Base-by-base conservation (phyloP, 2,888 invertebrate species). In the Drepanosiphum platanoidis region DNA sequence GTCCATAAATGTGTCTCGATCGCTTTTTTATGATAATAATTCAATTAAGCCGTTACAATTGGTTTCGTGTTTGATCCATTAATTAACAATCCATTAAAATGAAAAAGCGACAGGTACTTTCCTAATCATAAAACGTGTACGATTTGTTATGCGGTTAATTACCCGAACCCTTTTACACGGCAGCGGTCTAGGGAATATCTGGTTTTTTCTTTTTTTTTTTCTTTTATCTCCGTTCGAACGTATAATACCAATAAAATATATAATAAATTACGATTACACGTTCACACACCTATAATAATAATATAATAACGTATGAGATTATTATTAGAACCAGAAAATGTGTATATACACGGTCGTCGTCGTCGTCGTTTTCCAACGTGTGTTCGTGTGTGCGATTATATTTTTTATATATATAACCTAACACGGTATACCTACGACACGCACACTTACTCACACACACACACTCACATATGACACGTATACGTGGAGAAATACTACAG, bases 141-240 rank as follows among this genome's bases (percentile, higher is more conserved):
- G 79, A 79, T 79, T 79, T 79, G 79, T 68, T 79, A 79, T 46
- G 79, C 42, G 79, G 79, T 66, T 68, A 79, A 79, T 79, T 79
- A 79, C 66, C 46, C 46, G 27, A 27, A 27, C 64, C 64, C 64
- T 36, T 22, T 64, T 77, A 39, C 15, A 8, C 3, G 18, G 13
- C 3, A 11, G 13, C 22, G 32, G 11, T 42, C 30, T 42, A 42
- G 39, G 22, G 32, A 66, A 79, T 79, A 32, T 79, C 79, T 68
- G 79, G 42, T 66, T 79, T 79, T 79, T 66, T 61, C n/a, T 36
- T 71, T 9, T 9, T n/a, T n/a, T n/a, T n/a, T n/a, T n/a, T n/a
- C n/a, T n/a, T n/a, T n/a, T n/a, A n/a, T n/a, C n/a, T n/a, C n/a
- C n/a, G n/a, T n/a, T 27, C 13, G 5, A 27, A 22, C 34, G 9